phyloP scores from a whole-genome alignment of 2,888 invertebrate species.

The Dinocampus coccinellae region DNA sequence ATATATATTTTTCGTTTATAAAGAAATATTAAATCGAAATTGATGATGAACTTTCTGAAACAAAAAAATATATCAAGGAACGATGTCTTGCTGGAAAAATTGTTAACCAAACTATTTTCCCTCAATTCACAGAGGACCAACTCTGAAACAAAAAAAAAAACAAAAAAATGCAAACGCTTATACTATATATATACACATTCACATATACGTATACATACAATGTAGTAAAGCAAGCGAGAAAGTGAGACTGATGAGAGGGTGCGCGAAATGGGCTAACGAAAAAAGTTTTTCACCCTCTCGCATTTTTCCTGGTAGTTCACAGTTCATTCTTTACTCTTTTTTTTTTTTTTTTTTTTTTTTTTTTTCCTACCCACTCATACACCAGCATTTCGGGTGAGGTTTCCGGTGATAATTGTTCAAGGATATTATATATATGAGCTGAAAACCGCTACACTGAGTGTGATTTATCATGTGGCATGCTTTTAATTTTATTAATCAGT shows the following conservation, averaged over 20 bases:
- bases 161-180: background rate
- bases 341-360: background rate
- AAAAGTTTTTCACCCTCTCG: conserved; percentile 22
- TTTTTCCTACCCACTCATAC: too few relatives aligned
- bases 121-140: background rate
- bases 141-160: background rate
- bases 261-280: background rate
- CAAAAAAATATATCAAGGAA: background rate
- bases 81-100: background rate
- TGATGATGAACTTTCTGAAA: background rate
- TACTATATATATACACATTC: too few relatives aligned
- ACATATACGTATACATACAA: background rate
- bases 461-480: background rate
- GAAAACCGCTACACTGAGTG: background rate
- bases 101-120: background rate
- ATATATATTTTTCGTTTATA: too few relatives aligned
- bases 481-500: conserved; percentile 5
- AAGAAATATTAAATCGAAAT: background rate
- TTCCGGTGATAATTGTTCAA: conserved; percentile 19
- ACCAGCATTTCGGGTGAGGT: background rate
- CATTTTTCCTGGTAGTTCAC: conserved; percentile 10
- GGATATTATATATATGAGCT: background rate
- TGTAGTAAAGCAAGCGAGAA: background rate
- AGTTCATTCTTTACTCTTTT: background rate
- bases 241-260: conserved; percentile 10